phyloP scores from a whole-genome alignment of 2,888 invertebrate genomes.

The Tetragnatha montana region DNA sequence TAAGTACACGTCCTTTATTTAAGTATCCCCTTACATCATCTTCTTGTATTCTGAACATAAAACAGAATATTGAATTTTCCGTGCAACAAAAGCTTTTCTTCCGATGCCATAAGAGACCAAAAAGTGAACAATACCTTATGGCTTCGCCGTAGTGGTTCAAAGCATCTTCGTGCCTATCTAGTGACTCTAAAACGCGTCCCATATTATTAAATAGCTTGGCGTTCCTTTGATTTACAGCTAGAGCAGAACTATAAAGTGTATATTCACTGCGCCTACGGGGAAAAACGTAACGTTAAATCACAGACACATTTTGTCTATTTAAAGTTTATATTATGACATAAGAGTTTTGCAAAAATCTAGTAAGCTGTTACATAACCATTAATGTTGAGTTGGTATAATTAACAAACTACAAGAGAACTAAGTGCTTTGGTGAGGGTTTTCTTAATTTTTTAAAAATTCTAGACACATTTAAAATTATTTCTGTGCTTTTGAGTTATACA shows the following conservation, averaged over 20 bases:
- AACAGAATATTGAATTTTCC: not conserved
- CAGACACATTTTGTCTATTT: too few relatives aligned
- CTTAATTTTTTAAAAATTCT: too few relatives aligned
- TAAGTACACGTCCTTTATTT: constrained; percentile 95
- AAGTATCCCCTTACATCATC: constrained; percentile 84
- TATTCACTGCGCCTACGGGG: constrained; percentile 83
- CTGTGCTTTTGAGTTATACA: too few relatives aligned
- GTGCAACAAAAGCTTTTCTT: too few relatives aligned
- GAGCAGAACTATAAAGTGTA: constrained; percentile 93
- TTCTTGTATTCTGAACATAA: constrained; percentile 84
- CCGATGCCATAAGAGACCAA: not conserved
- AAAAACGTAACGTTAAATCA: too few relatives aligned
- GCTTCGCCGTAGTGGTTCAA: constrained; percentile 93
- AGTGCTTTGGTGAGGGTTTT: too few relatives aligned
- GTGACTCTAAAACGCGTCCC: constrained; percentile 93
- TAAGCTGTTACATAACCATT: too few relatives aligned
- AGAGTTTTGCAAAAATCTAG: too few relatives aligned
- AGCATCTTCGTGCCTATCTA: constrained; percentile 84
- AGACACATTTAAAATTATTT: too few relatives aligned
- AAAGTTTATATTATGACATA: too few relatives aligned
- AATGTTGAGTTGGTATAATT: not conserved
- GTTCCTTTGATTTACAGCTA: constrained; percentile 88
- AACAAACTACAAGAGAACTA: too few relatives aligned
- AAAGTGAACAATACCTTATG: constrained; percentile 79
- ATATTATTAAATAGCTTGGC: constrained; percentile 98